A percentile compares a stretch with the other conserved stretches of the same genome.
Conservation (phyloP, 23 tunicate genomes). For the Pegea sp. region DNA sequence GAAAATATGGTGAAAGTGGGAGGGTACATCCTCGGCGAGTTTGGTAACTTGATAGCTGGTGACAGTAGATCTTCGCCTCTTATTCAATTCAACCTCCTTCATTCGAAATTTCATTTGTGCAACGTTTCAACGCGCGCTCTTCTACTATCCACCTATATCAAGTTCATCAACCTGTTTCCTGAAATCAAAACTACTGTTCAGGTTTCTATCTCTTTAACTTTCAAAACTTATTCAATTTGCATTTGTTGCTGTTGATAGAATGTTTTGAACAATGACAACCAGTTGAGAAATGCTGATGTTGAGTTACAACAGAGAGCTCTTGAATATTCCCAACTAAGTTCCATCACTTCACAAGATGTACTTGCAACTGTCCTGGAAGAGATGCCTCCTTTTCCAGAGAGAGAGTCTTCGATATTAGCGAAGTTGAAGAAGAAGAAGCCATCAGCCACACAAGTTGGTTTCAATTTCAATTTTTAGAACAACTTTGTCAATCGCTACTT, state of each 20-base stretch:
- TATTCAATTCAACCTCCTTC: conserved; percentile 84
- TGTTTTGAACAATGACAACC: conserved; percentile 82
- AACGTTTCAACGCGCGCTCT: conserved; percentile 71
- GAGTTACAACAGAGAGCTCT: conserved; percentile 98
- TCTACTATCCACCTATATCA: conserved; percentile 88
- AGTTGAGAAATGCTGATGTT: conserved; percentile 86
- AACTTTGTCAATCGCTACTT: no score
- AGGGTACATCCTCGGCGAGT: conserved; percentile 91
- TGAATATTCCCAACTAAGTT: conserved; percentile 73
- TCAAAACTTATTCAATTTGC: no score
- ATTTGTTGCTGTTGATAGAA: conserved; percentile 16
- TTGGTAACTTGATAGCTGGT: conserved; percentile 92
- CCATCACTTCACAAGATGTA: conserved; percentile 81
- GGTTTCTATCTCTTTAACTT: conserved; percentile 6
- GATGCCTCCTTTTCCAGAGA: conserved; percentile 98
- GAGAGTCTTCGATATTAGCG: conserved; percentile 88
- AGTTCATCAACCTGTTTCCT: conserved; percentile 87
- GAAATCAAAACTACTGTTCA: conserved; percentile 81
- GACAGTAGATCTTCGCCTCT: conserved; percentile 83
- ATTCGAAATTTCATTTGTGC: conserved; percentile 92
- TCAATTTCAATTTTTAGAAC: no score
- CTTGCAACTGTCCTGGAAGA: conserved; percentile 96
- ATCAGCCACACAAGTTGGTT: conserved; percentile 67
- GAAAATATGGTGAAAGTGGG: conserved; percentile 99
- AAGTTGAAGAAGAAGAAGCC: conserved; percentile 98